Percentiles rank a stretch among this genome's conserved stretches.
These are phyloP conservation scores for Drosophila erecta DNA, from an alignment of 1,140 invertebrate species.

Conservation along the genomic window DNA sequence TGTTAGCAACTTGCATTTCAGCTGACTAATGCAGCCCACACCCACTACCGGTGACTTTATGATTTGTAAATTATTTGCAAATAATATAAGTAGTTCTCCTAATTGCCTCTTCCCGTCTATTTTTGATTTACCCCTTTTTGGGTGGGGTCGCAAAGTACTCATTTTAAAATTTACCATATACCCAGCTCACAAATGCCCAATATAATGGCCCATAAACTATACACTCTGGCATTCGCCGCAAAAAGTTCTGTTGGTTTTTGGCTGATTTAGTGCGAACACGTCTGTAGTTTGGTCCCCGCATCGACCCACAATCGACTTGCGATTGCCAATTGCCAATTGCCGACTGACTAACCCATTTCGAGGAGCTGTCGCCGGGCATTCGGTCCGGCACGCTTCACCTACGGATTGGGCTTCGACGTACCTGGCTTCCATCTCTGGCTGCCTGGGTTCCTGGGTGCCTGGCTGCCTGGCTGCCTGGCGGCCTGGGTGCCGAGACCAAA, in stretches of 20 bases:
- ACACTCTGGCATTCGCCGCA: background rate
- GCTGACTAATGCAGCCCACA: conserved; percentile 1
- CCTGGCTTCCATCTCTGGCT: background rate
- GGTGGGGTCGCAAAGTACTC: background rate
- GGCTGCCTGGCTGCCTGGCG: too few species aligned
- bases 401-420: background rate
- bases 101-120: conserved; percentile 1
- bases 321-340: conserved; percentile 1
- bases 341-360: conserved; percentile 26
- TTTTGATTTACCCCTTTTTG: conserved; percentile 1
- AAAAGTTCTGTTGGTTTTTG: conserved; percentile 2
- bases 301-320: conserved; percentile 1
- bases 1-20: background rate
- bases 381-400: conserved; percentile 15
- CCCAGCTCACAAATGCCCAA: background rate
- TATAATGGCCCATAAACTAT: conserved; percentile 8
- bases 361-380: background rate
- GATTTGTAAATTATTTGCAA: conserved; percentile 7
- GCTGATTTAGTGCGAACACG: conserved; percentile 7
- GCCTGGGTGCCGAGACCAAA: background rate
- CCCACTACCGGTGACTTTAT: background rate
- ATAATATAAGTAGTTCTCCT: conserved; percentile 2
- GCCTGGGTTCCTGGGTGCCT: background rate
- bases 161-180: background rate
- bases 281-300: conserved; percentile 12